Base-by-base conservation (phyloP, 2,113 vertebrate genomes). In the Lipophrys pholis region DNA sequence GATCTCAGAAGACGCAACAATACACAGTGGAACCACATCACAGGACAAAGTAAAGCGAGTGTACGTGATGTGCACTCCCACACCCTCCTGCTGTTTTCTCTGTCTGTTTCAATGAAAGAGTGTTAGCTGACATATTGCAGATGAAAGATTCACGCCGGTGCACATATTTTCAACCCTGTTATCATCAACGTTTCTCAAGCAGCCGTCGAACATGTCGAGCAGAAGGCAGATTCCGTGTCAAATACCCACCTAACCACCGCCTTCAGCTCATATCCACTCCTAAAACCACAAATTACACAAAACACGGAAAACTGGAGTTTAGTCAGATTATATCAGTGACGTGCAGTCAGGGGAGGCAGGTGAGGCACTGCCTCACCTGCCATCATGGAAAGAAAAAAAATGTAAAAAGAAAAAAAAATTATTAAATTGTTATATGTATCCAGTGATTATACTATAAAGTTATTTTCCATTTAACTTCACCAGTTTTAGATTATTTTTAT, bases 91-190 rank as follows among this genome's bases (percentile, higher is more conserved):
- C 64, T 79, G 11, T 78, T 80, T 78, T 73, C 69, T 70, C 58
- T 67, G 40, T 15, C 50, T 63, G 73, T 69, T 80, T 81, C 82
- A 85, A 85, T 88, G 77, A 89, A 83, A 87, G 81, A 83, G 80
- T 66, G 78, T 80, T 80, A 56, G 46, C 43, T 80, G 83, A 89
- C 85, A 88, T 82, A 81, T 87, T 77, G 56, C 76, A 85, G 79
- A 84, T 86, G 80, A 85, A 80, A 86, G 81, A 77, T 86, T 81
- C 56, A 58, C 76, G 69, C 63, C 61, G 45, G 69, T 57, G 67
- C 17, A 35, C 80, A 78, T 85, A 85, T 82, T 87, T 89, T 78
- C 81, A 78, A 81, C 81, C 83, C 85, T 90, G 78, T 89, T 71
- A 90, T 90, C 79, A 83, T 55, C n/a, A 21, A 75, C 51, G 40